Percentiles rank a stretch among this genome's conserved stretches.
Conservation (phyloP, 2,797 vertebrate genomes). For the Chromis chromis region DNA sequence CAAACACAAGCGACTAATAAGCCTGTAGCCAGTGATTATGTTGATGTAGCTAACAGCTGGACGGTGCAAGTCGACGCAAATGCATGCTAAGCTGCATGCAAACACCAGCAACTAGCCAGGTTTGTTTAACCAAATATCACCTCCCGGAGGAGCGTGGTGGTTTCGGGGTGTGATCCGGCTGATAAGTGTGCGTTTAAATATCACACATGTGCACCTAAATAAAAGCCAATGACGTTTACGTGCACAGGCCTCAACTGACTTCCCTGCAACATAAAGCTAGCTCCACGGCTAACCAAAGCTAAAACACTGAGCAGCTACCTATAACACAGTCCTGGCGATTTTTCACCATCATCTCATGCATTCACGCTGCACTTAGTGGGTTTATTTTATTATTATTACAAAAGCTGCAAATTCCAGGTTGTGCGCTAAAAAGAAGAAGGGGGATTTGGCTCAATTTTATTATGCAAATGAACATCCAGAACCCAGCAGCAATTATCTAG, state of each 20-base stretch:
- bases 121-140: constrained; percentile 37
- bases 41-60: constrained; percentile 72
- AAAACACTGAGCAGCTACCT: constrained; percentile 50
- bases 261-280: constrained; percentile 71
- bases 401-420: neutral
- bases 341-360: constrained; percentile 17
- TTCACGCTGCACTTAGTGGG: neutral
- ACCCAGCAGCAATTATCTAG: constrained; percentile 44
- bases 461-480: constrained; percentile 66
- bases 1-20: constrained; percentile 13
- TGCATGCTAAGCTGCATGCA: constrained; percentile 69
- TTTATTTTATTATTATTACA: neutral
- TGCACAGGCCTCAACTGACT: constrained; percentile 67
- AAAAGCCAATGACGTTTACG: constrained; percentile 40
- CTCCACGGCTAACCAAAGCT: constrained; percentile 71
- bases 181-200: neutral
- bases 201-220: constrained; percentile 3
- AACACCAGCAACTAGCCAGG: constrained; percentile 46
- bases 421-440: neutral
- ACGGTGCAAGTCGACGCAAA: constrained; percentile 66
- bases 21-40: constrained; percentile 54
- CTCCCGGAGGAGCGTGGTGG: neutral
- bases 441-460: constrained; percentile 33
- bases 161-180: neutral
- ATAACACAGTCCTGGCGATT: constrained; percentile 19